Evolutionary conservation across 2,888 invertebrate species (phyloP).

Genomic region (Lissonota sp.): DNA sequence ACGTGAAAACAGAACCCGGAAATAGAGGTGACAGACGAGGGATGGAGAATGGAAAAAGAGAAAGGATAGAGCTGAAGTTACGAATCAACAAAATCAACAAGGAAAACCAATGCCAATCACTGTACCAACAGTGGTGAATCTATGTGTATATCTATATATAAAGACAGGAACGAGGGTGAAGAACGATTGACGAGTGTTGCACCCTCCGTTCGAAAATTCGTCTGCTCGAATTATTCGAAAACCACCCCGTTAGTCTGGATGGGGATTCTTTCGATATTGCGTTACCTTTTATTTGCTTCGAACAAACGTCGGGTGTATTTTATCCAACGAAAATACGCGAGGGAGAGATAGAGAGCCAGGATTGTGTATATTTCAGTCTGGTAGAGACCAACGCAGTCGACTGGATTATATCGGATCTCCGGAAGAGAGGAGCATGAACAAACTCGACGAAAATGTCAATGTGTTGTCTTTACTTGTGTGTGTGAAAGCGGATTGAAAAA

Average conservation of each 20-base stretch:
- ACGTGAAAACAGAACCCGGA: slow-evolving; percentile 34
- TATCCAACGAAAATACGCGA: slow-evolving; percentile 1
- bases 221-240: slow-evolving; percentile 60
- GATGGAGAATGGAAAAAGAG: neutral
- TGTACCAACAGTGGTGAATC: slow-evolving; percentile 14
- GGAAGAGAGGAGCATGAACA: neutral
- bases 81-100: slow-evolving; percentile 69
- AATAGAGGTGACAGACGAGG: slow-evolving; percentile 21
- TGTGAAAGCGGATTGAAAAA: slow-evolving; percentile 1
- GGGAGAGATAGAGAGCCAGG: neutral
- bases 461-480: neutral
- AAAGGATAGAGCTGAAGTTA: slow-evolving; percentile 12
- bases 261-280: slow-evolving; percentile 60
- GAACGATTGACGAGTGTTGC: slow-evolving; percentile 6
- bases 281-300: slow-evolving; percentile 58
- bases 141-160: too few relatives aligned
- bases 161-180: neutral
- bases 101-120: slow-evolving; percentile 59
- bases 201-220: slow-evolving; percentile 32
- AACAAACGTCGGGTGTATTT: slow-evolving; percentile 45
- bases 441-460: slow-evolving; percentile 3
- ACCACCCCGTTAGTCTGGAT: slow-evolving; percentile 29
- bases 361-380: too few relatives aligned
- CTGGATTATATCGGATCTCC: slow-evolving; percentile 25
- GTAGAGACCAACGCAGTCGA: slow-evolving; percentile 15